Evolutionary conservation across 2,113 vertebrate species (phyloP).

Genomic region (Notarius lentiginosus): DNA sequence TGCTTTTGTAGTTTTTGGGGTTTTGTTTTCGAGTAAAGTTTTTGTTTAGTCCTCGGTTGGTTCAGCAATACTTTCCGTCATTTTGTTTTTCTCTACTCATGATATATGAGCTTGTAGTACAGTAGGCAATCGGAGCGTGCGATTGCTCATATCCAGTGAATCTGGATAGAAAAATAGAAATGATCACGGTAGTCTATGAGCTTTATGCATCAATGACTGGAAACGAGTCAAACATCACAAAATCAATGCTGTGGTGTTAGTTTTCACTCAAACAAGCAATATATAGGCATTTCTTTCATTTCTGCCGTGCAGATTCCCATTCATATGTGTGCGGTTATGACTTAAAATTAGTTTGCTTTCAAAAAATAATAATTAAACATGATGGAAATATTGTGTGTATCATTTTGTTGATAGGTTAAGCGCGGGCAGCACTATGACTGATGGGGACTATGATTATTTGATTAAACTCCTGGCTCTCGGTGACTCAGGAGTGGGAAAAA

Average conservation of each 20-base stretch:
- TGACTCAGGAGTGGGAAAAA: conserved; percentile 94
- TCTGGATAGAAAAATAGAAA: neutral
- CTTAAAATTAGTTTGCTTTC: neutral
- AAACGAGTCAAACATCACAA: neutral
- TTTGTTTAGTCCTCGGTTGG: too few relatives aligned
- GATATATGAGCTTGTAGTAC: too few relatives aligned
- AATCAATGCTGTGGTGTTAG: neutral
- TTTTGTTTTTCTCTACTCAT: too few relatives aligned
- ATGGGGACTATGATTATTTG: conserved; percentile 97
- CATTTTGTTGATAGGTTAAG: conserved; percentile 67
- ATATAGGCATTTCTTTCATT: neutral
- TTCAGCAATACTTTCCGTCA: too few relatives aligned
- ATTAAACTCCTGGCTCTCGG: conserved; percentile 95
- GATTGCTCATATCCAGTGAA: too few relatives aligned
- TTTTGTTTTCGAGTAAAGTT: too few relatives aligned
- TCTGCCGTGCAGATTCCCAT: neutral
- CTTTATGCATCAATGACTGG: neutral
- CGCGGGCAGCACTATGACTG: conserved; percentile 87
- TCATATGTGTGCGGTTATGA: neutral
- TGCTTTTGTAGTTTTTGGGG: too few relatives aligned
- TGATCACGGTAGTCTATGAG: neutral
- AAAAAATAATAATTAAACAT: neutral
- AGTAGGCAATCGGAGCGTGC: too few relatives aligned
- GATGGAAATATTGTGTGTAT: neutral
- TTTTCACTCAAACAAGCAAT: neutral